Evolutionary conservation across 2,113 vertebrate species (phyloP), one percentile per base, ranked within the genome.

Genomic region (Candoia aspera): DNA sequence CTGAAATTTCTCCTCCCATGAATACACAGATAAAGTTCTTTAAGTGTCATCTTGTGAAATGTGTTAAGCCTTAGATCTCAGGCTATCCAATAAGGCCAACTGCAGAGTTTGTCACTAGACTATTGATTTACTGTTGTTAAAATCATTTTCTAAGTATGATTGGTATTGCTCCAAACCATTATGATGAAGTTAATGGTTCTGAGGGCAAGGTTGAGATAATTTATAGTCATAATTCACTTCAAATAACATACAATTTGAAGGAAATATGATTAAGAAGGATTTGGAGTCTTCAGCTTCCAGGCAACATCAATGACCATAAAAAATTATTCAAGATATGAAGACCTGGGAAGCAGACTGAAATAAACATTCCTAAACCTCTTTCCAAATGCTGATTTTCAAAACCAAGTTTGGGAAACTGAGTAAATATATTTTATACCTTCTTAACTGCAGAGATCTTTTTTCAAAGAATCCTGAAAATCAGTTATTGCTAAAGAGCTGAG

Each of bases 91-190:
- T 53, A 42, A 85, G 21, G n/a, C 58, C 73, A 84, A 64, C 60
- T 53, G n/a, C 79, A 89, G 57, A 84, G 37, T 55, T 54, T 23
- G 37, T 62, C 19, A 89, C 73, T 24, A 60, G 15, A 19, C 26
- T 84, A 73, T 91, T 62, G 85, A 87, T 42, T 73, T 8, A 15
- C 49, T 54, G 55, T 37, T 62, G 87, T 92, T 92, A 83, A 89
- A 62, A 84, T 53, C 57, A 60, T 53, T 42, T 6, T 37, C 46
- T 89, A 62, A 89, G 46, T 84, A 62, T 49, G 29, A 89, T 84
- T 60, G 54, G 26, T 84, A 33, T 79, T 12, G 24, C n/a, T 84
- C 79, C 64, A 84, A 92, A 33, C 49, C 46, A 54, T 89, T 62
- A 26, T 55, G 11, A 91, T 73, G 53, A 91, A 57, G 15, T 21